Base-by-base conservation (phyloP, 1,140 invertebrate species). In the Drosophila erecta region DNA sequence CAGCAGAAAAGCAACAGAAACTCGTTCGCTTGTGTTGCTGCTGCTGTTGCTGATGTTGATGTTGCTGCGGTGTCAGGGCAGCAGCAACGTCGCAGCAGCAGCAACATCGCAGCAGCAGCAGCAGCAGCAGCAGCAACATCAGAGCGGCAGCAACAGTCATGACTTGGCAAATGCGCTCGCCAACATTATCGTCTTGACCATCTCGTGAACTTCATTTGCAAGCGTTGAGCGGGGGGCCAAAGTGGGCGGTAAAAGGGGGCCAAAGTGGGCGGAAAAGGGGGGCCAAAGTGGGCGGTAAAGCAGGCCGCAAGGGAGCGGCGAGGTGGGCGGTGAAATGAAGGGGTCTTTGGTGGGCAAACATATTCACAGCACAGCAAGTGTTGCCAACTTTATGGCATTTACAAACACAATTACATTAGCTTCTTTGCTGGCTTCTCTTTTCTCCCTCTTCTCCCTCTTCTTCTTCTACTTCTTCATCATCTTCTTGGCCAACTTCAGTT, bases 381-480 rank as follows among this genome's bases (percentile, higher is more conserved):
- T 89, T 87, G 84, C 84, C 84, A 89, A 89, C 84, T 89, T 89
- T 84, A 89, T 89, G 84, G 84, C 84, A 89, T 89, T 89, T 89
- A 89, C 84, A 89, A 87, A 85, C 81, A 89, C 84, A 89, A 89
- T 89, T 89, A 89, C 84, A 89, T 77, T 80, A 83, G 76, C 76
- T 62, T 61, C 76, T 74, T 58, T 51, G 70, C 66, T 33, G 61
- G 41, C 64, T 70, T 49, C 73, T 76, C 54, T 56, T 58, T 72
- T 53, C 35, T 49, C 64, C 22, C 24, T 22, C 40, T 47, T 20
- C 38, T 38, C 5, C 20, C 20, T 17, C 17, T 17, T 47, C 35
- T 50, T 64, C 22, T 27, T 30, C 40, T 47, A 40, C 30, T 57
- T 33, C 54, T 55, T 33, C 6, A 20, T 22, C 38, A 30, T 7